These are phyloP conservation scores for Micromussa lordhowensis DNA, from an alignment of 92 coral and sea anemone species.

Conservation along the genomic window DNA sequence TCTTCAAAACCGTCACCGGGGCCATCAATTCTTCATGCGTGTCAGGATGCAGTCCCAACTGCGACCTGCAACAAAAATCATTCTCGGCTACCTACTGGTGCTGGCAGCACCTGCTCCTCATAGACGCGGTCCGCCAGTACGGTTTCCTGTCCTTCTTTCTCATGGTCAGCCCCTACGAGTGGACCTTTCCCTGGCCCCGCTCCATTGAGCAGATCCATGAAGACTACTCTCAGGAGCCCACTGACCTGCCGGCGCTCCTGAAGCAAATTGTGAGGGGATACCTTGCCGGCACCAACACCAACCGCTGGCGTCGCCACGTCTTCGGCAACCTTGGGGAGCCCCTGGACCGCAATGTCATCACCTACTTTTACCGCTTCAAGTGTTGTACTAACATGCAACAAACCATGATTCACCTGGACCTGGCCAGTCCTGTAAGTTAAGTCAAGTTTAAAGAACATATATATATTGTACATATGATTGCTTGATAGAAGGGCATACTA, in stretches of 20 bases:
- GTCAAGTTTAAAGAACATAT: no score
- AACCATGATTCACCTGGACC: no score
- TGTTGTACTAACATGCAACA: not conserved
- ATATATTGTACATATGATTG: no score
- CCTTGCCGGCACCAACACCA: conserved; percentile 36
- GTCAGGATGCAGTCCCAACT: conserved; percentile 31
- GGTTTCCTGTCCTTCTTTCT: conserved; percentile 37
- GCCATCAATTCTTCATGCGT: conserved; percentile 41
- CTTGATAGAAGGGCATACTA: no score
- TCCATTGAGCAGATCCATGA: not conserved
- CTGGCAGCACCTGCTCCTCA: conserved; percentile 45
- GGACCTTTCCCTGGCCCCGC: conserved; percentile 47
- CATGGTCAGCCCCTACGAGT: conserved; percentile 47
- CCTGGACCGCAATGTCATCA: not conserved
- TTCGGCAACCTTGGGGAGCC: not conserved
- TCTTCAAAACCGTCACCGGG: conserved; percentile 50
- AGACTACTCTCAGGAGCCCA: conserved; percentile 30
- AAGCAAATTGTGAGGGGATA: conserved; percentile 51
- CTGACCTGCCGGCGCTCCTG: conserved; percentile 17
- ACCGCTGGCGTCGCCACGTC: conserved; percentile 22
- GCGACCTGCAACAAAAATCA: conserved; percentile 17
- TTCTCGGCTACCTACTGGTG: conserved; percentile 47
- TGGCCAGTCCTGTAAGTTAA: no score
- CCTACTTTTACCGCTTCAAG: conserved; percentile 55
- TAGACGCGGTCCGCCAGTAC: conserved; percentile 50